Base-by-base conservation (phyloP, 1,140 invertebrate species). In the Metopolophium dirhodum region DNA sequence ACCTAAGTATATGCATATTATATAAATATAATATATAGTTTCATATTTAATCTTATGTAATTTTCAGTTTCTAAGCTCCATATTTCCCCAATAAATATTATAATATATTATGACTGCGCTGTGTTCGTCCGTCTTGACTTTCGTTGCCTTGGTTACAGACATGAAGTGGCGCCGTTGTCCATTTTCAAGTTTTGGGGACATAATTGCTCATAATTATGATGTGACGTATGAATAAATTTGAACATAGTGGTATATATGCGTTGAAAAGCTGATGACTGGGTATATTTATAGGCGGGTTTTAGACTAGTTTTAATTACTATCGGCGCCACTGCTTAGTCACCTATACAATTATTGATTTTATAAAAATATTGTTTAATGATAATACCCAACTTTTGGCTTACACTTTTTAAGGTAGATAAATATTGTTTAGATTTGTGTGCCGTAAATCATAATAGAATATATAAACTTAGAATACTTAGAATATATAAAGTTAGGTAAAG, bases 141-240 rank as follows among this genome's bases (percentile, higher is more conserved):
- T 77, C 11, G 61, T 77, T 77, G 61, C n/a, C 61, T 77, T 77
- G 61, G 61, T 77, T n/a, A 77, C 61, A 77, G 61, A 77, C 61
- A 18, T 35, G 14, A 35, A 77, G n/a, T 77, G 61, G 61, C 61
- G 61, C 61, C 61, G 61, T 20, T 77, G 61, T 77, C 61, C 61
- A 77, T 77, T 77, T 77, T 77, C 30, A 77, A 77, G 61, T 77
- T 77, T 77, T 77, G 61, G 61, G n/a, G 14, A 77, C 61, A 77
- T 77, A 77, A 77, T 77, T 77, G 30, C n/a, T 77, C 61, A 77
- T 77, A 77, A 77, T 77, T 77, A 77, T 77, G 61, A 77, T n/a
- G 61, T 30, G 61, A 20, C 61, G 61, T 77, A 77, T 35, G 61
- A 77, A 77, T 77, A 77, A 77, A 77, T 77, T 77, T n/a, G 61